These are phyloP conservation scores for Tribolium madens DNA, from an alignment of 1,140 invertebrate genomes.

Conservation along the genomic window DNA sequence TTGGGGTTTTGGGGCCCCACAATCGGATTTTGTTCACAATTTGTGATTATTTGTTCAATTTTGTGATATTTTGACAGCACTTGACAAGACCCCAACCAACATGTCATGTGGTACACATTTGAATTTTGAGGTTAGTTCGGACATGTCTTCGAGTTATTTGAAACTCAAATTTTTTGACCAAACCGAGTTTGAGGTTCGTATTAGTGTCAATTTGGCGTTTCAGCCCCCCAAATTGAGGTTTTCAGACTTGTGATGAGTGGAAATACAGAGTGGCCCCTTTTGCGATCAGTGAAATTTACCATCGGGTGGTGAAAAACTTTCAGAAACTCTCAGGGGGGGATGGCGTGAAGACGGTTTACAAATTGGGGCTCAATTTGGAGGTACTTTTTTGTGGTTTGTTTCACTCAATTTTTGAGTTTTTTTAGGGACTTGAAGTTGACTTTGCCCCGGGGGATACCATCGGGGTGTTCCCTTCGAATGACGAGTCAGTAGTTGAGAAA, in stretches of 20 bases:
- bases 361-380: conserved; percentile 49
- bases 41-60: neutral
- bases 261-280: conserved; percentile 51
- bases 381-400: conserved; percentile 40
- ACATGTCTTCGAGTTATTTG: conserved; percentile 25
- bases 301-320: conserved; percentile 38
- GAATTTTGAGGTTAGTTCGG: conserved; percentile 35
- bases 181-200: neutral
- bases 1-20: neutral
- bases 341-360: conserved; percentile 56
- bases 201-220: neutral
- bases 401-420: conserved; percentile 24
- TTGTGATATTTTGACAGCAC: conserved; percentile 32
- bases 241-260: neutral
- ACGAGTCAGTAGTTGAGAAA: conserved; percentile 54
- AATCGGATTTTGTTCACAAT: neutral
- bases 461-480: conserved; percentile 59
- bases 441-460: conserved; percentile 61
- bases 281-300: conserved; percentile 48
- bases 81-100: conserved; percentile 31
- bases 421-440: conserved; percentile 47
- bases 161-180: conserved; percentile 2
- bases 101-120: conserved; percentile 45
- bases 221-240: neutral
- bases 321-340: conserved; percentile 53